Conservation (phyloP, 2,113 vertebrate species). For the Oxyruncus cristatus region DNA sequence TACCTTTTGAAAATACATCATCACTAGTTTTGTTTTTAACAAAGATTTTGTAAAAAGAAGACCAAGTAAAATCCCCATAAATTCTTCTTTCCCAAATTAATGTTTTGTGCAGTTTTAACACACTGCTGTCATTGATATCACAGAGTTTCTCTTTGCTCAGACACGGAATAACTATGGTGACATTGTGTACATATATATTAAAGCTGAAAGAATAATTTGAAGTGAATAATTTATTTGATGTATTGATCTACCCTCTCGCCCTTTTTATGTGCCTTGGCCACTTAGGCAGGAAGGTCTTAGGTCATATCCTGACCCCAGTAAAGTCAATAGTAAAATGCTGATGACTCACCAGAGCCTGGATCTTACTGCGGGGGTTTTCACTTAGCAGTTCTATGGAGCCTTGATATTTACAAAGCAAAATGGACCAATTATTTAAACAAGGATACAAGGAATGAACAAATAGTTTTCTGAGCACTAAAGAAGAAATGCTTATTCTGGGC, state of each 20-base stretch:
- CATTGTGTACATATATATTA: background rate
- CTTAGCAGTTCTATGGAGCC: background rate
- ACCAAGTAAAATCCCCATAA: background rate
- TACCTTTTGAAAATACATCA: background rate
- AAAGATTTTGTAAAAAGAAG: background rate
- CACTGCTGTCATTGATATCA: background rate
- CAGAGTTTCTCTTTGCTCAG: background rate
- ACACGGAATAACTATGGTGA: background rate
- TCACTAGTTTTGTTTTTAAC: background rate
- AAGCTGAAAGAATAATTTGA: background rate
- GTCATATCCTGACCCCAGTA: background rate
- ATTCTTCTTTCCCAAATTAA: background rate
- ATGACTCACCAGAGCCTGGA: background rate
- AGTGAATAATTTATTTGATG: background rate
- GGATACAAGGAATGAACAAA: background rate
- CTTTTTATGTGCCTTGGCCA: background rate
- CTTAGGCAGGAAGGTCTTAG: background rate
- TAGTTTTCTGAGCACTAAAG: background rate
- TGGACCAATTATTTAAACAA: constrained; percentile 6
- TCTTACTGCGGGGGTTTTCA: background rate
- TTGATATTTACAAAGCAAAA: constrained; percentile 41
- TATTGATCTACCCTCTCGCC: background rate
- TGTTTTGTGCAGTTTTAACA: background rate
- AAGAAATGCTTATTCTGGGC: background rate
- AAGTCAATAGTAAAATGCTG: background rate